Evolutionary conservation across 2,888 invertebrate genomes (phyloP).

Genomic region (Agrilus biguttatus): DNA sequence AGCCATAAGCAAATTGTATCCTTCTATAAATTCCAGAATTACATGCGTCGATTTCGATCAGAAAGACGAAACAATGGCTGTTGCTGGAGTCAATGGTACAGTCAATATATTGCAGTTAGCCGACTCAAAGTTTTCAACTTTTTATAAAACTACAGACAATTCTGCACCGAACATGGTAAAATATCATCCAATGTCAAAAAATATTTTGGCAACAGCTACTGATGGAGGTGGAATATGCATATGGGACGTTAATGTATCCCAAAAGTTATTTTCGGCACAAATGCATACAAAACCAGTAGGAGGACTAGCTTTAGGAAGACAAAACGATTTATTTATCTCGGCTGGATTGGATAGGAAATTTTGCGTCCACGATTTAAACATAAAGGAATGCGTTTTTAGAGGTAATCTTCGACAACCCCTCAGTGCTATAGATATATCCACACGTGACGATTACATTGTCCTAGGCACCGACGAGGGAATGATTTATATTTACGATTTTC

Average conservation of each 20-base stretch:
- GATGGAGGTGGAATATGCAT: slow-evolving; percentile 17
- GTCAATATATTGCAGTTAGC: slow-evolving; percentile 11
- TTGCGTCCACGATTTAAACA: slow-evolving; percentile 17
- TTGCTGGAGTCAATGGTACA: slow-evolving; percentile 10
- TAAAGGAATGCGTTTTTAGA: slow-evolving; percentile 17
- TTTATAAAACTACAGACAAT: slow-evolving; percentile 6
- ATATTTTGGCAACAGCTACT: slow-evolving; percentile 17
- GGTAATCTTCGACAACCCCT: slow-evolving; percentile 19
- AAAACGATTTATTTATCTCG: slow-evolving; percentile 17
- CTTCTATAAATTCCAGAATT: slow-evolving; percentile 13
- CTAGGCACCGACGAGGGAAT: slow-evolving; percentile 21
- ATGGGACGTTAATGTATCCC: slow-evolving; percentile 14
- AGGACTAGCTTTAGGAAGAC: slow-evolving; percentile 16
- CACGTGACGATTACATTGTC: slow-evolving; percentile 17
- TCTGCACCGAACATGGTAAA: slow-evolving; percentile 9
- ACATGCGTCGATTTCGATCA: slow-evolving; percentile 18
- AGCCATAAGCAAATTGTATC: slow-evolving; percentile 15
- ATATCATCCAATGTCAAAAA: slow-evolving; percentile 16
- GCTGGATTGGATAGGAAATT: slow-evolving; percentile 22
- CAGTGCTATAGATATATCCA: slow-evolving; percentile 19
- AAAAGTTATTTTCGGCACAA: slow-evolving; percentile 11
- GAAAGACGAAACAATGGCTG: slow-evolving; percentile 17
- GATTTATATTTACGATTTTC: slow-evolving; percentile 21
- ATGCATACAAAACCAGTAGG: slow-evolving; percentile 16
- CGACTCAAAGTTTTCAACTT: slow-evolving; percentile 6